Conservation (phyloP, 2,113 vertebrate species). For the Barnardius zonarius region DNA sequence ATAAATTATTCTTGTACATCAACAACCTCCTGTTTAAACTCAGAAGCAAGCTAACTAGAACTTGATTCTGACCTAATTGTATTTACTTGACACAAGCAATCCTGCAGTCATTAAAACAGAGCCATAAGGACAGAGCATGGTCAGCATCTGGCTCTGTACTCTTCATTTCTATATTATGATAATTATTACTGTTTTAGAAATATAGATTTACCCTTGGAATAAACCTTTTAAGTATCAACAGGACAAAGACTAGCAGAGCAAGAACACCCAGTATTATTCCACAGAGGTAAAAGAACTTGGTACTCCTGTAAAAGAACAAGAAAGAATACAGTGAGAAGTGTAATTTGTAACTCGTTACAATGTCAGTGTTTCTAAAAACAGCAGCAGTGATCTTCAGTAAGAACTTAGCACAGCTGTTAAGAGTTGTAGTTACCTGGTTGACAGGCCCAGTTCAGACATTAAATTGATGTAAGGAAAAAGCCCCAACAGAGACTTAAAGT, state of each 20-base stretch:
- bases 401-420: neutral
- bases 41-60: neutral
- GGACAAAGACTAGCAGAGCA: constrained; percentile 72
- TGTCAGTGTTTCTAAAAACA: neutral
- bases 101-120: neutral
- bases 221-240: constrained; percentile 72
- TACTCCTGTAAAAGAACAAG: constrained; percentile 68
- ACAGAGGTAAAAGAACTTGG: constrained; percentile 72
- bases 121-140: neutral
- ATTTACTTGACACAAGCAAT: neutral
- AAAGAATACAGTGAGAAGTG: constrained; percentile 1
- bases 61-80: neutral
- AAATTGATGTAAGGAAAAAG: neutral
- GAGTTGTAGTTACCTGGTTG: neutral
- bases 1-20: neutral
- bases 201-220: constrained; percentile 73
- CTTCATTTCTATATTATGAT: neutral
- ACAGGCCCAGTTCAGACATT: neutral
- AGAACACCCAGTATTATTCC: constrained; percentile 71
- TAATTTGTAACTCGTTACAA: neutral
- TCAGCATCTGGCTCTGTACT: neutral
- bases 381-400: neutral
- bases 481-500: neutral
- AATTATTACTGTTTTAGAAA: neutral
- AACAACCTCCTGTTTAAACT: neutral